Base-by-base conservation (phyloP, 2,888 invertebrate species). In the Anthoptus insignis region DNA sequence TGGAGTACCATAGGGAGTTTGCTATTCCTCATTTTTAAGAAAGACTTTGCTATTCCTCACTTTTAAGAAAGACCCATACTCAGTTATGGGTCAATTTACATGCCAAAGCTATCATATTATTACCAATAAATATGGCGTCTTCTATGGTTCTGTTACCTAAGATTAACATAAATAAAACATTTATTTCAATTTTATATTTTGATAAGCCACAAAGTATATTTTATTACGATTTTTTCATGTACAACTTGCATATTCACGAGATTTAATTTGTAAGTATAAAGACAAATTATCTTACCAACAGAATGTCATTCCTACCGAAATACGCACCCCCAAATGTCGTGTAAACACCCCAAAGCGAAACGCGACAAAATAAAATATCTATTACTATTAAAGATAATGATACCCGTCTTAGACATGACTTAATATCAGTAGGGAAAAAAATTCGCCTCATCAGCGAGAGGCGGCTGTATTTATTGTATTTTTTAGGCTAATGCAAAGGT, bases 311-410 rank as follows among this genome's bases (percentile, higher is more conserved):
- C 4, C 29, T 53, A 64, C 66, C 67, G 57, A 37, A 76, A 86
- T 89, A 74, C 64, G 50, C 77, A 72, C 84, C 81, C 78, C 71
- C 74, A 73, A 82, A 84, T 82, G 83, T 87, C 86, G 85, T 86
- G 87, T 85, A 89, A 90, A 89, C 88, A 91, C 80, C 87, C 87
- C 78, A 83, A 83, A 87, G 83, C 87, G 85, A 80, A 87, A 80
- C 82, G 91, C 89, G 91, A 87, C 91, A 87, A 91, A 90, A 91
- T 93, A 93, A 93, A 91, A 93, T 91, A 93, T 93, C 93, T 93
- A 93, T 93, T 92, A 92, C 93, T 93, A 93, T 93, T 93, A 93
- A 91, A 86, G 83, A 86, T 93, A 93, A 93, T 84, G 93, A 91
- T 83, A 82, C 88, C 83, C 89, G 90, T 90, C 93, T 93, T 92